Evolutionary conservation across 1,140 invertebrate species (phyloP), one percentile per base, ranked within the genome.

Genomic region (Drosophila athabasca): DNA sequence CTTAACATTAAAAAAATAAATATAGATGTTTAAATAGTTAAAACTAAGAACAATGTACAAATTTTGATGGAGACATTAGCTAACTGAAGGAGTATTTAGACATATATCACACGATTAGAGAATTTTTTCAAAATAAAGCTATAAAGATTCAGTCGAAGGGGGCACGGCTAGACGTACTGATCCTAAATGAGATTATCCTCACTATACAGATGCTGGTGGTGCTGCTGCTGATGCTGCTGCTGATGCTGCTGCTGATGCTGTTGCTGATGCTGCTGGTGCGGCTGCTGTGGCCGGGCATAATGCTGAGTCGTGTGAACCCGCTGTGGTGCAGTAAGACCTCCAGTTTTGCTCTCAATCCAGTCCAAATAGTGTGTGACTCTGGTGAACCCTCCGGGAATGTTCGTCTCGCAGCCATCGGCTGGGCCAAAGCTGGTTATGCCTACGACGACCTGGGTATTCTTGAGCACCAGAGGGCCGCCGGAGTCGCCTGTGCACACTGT

Each of bases 381-480:
- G 1, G 90, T 91, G 22, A 91, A 91, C 3, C 90, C 90, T 0
- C 90, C 90, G 0, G 90, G 89, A 7, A 90, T 76, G 29, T 74
- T 91, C 17, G 88, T 90, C 8, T 91, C 90, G 53, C 90, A 91
- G 0, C 90, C 90, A 52, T 91, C 85, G 11, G 90, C 90, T 0
- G 88, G 90, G 1, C 90, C 90, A 31, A 91, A 91, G 50, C 90
- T 91, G 0, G 90, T 91, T 3, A 91, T 88, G 46, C 90, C 90
- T 35, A 91, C 90, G n/a, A 91, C 75, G 6, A 61, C 44, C 15
- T 90, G 83, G 6, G 88, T 90, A 52, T 76, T 80, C 48, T 91
- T 91, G 1, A 91, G 58, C 0, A 91, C 90, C 2, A 91, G 55
- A 0, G 90, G 90, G 2, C 90, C 90, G 39, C 90, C 90, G 0